Conservation (phyloP, 2,113 vertebrate genomes). For the Gobiocypris rarus region DNA sequence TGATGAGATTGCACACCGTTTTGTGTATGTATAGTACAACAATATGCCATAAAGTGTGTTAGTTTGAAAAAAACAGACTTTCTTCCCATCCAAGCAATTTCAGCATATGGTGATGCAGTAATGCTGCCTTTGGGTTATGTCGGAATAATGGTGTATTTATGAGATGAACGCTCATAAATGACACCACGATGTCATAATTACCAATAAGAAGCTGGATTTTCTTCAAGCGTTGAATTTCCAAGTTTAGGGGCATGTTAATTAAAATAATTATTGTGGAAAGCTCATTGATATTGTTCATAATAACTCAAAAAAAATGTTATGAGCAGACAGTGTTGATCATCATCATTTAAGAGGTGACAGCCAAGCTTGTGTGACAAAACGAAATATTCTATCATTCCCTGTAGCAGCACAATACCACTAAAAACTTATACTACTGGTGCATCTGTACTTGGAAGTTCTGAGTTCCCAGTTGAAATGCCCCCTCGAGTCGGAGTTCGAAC, state of each 20-base stretch:
- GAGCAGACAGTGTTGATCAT: not conserved
- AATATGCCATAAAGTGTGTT: not conserved
- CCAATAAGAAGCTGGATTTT: constrained; percentile 11
- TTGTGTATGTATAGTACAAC: not conserved
- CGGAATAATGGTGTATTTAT: constrained; percentile 1
- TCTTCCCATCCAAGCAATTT: not conserved
- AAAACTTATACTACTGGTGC: not conserved
- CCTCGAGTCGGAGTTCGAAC: too few species aligned
- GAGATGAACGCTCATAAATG: not conserved
- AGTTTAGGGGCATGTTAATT: not conserved
- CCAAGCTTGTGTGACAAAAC: not conserved
- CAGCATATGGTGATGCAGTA: not conserved
- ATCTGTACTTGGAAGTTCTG: too few species aligned
- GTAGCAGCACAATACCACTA: not conserved
- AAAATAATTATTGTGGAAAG: constrained; percentile 19
- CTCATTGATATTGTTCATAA: constrained; percentile 5
- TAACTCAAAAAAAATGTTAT: not conserved
- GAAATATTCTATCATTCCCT: not conserved
- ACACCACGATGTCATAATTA: constrained; percentile 4
- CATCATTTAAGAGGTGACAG: not conserved
- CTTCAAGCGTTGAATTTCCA: not conserved
- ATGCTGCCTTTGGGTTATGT: constrained; percentile 23
- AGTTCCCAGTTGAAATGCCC: too few species aligned
- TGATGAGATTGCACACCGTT: not conserved
- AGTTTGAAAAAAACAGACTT: not conserved